Conservation (phyloP, 2,113 vertebrate species). For the Uria aalge region DNA sequence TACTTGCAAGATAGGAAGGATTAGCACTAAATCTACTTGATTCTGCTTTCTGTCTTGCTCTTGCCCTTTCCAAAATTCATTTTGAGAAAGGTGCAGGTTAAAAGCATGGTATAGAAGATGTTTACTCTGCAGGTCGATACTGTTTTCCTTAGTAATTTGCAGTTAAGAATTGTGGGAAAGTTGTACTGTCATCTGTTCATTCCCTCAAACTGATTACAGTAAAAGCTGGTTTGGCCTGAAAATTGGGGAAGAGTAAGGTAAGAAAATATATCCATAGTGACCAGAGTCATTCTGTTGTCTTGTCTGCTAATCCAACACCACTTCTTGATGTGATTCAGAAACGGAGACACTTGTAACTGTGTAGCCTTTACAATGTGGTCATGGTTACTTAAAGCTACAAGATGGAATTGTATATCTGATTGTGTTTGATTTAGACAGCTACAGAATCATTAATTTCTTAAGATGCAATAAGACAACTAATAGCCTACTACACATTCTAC, state of each 20-base stretch:
- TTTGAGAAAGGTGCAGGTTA: not conserved
- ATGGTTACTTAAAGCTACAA: slow-evolving; percentile 14
- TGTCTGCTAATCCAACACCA: not conserved
- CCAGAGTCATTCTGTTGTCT: not conserved
- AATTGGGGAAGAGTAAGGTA: not conserved
- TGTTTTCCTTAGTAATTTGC: not conserved
- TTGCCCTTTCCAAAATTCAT: not conserved
- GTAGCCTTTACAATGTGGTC: not conserved
- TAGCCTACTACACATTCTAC: not conserved
- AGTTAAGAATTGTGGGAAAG: not conserved
- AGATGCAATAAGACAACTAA: slow-evolving; percentile 12
- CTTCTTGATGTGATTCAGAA: not conserved
- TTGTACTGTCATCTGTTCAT: not conserved
- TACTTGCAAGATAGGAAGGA: not conserved
- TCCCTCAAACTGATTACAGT: not conserved
- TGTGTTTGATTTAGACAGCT: slow-evolving; percentile 48
- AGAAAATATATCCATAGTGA: not conserved
- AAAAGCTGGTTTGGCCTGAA: not conserved
- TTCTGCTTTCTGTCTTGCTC: not conserved
- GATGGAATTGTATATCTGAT: slow-evolving; percentile 33
- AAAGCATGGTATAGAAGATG: not conserved
- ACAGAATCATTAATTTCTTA: slow-evolving; percentile 38
- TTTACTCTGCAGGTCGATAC: not conserved
- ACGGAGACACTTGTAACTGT: not conserved
- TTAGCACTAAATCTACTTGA: not conserved